Percentiles rank a stretch among this genome's conserved stretches.
Evolutionary conservation across 1,140 invertebrate species (phyloP).

Genomic region (Drosophila pectinifera): DNA sequence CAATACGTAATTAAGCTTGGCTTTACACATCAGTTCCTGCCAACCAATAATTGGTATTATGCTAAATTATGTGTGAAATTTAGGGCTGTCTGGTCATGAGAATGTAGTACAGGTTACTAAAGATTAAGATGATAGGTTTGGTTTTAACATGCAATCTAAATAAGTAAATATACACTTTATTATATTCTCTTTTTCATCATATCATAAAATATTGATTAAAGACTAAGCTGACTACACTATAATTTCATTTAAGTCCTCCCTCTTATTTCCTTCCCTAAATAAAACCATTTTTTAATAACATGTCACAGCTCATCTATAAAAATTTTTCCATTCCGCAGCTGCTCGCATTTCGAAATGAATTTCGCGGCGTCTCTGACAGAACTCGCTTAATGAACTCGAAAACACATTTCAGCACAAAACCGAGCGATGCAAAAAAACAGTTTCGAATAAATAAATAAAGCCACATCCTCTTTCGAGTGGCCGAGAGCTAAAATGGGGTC

Average conservation of each 20-base stretch:
- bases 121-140: not conserved
- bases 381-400: constrained; percentile 65
- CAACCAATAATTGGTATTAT: not conserved
- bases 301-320: not conserved
- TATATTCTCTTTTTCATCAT: too few relatives aligned
- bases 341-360: constrained; percentile 11
- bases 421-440: constrained; percentile 18
- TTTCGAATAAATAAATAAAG: constrained; percentile 62
- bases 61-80: constrained; percentile 2
- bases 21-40: not conserved
- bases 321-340: not conserved
- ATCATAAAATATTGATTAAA: too few relatives aligned
- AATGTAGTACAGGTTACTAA: not conserved
- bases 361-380: constrained; percentile 33
- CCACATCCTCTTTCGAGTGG: constrained; percentile 70
- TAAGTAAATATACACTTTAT: not conserved
- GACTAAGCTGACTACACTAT: too few relatives aligned
- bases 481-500: constrained; percentile 29
- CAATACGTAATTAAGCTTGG: constrained; percentile 20
- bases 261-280: not conserved
- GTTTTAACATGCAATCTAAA: not conserved
- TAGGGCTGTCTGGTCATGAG: not conserved
- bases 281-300: not conserved
- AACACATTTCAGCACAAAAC: constrained; percentile 43
- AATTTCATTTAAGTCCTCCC: too few relatives aligned